Evolutionary conservation across 2,888 invertebrate genomes (phyloP).

Genomic region (Tipula lateralis): DNA sequence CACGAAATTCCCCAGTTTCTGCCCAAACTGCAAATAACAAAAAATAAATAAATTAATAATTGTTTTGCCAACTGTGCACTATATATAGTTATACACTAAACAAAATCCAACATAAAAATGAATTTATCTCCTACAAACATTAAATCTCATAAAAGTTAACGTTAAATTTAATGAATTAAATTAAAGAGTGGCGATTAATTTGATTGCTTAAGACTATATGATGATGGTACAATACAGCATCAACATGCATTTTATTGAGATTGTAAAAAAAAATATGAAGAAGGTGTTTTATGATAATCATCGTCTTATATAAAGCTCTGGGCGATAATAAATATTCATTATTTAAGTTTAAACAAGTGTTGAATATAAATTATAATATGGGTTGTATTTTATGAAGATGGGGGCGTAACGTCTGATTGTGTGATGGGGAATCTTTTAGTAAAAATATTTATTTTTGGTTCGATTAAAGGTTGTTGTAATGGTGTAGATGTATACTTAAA

Average conservation of each 20-base stretch:
- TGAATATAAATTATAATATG: background rate
- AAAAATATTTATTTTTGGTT: background rate
- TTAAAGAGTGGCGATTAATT: constrained; percentile 3
- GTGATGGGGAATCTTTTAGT: background rate
- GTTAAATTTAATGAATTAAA: background rate
- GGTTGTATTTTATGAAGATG: background rate
- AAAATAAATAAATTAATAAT: background rate
- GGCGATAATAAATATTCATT: constrained; percentile 1
- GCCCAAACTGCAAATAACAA: constrained; percentile 70
- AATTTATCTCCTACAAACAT: background rate
- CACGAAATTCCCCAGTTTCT: constrained; percentile 81
- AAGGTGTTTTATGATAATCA: constrained; percentile 24
- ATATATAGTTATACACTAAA: constrained; percentile 38
- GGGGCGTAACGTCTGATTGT: background rate
- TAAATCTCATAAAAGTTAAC: background rate
- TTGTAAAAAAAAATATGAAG: background rate
- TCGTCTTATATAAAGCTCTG: background rate
- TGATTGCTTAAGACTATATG: background rate
- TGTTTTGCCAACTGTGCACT: background rate
- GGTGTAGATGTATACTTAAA: too few species aligned
- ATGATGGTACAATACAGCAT: background rate
- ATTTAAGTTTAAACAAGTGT: constrained; percentile 11
- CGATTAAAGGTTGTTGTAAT: background rate
- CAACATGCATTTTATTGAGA: constrained; percentile 19
- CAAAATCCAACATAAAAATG: constrained; percentile 31